Evolutionary conservation across 2,113 vertebrate species (phyloP).

Genomic region (Cairina moschata): DNA sequence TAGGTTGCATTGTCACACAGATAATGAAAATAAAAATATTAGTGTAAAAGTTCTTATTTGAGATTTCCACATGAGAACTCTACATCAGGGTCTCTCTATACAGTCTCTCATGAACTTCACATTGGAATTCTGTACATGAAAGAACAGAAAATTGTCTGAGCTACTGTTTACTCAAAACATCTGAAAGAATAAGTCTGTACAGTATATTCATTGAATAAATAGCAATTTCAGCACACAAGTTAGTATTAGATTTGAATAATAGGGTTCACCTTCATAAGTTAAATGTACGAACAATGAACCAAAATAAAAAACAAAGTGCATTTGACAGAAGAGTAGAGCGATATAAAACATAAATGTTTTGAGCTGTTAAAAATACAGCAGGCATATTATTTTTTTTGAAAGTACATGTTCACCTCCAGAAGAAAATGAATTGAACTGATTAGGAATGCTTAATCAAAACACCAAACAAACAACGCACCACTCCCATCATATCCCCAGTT

Average conservation of each 20-base stretch:
- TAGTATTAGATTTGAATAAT: neutral
- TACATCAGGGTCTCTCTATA: neutral
- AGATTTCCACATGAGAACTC: neutral
- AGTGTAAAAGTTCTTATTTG: neutral
- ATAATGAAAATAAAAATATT: neutral
- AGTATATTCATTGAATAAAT: neutral
- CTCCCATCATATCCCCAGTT: neutral
- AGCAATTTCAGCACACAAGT: neutral
- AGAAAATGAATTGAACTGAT: neutral
- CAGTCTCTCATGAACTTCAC: neutral
- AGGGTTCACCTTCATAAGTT: neutral
- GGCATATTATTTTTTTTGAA: neutral
- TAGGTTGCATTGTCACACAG: neutral
- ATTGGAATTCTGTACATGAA: neutral
- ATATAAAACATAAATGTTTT: neutral
- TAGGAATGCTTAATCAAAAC: neutral
- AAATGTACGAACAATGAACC: neutral
- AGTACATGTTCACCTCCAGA: neutral
- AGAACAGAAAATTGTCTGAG: neutral
- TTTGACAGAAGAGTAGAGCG: neutral
- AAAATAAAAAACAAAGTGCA: neutral
- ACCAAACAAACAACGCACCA: neutral
- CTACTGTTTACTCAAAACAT: neutral
- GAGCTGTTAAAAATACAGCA: neutral
- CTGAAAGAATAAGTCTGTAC: neutral